Evolutionary conservation across 1,140 invertebrate genomes (phyloP).

Genomic region (Drosophila takahashii): DNA sequence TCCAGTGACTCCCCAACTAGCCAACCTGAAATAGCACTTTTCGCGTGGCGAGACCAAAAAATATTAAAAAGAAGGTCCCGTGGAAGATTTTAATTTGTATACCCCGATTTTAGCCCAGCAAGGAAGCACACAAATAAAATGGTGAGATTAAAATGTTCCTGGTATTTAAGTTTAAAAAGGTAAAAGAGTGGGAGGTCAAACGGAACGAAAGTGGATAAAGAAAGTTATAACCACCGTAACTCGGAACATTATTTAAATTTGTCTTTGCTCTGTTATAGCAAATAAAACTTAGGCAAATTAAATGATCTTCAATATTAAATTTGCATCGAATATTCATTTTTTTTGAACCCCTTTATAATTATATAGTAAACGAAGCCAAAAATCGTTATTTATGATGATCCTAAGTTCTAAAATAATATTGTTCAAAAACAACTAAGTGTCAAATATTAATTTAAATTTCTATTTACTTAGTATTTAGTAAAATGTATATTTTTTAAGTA

Average conservation of each 20-base stretch:
- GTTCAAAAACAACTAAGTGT: no score
- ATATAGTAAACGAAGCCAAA: no score
- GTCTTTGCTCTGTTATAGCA: background rate
- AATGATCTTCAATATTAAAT: no score
- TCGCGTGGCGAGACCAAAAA: slow-evolving; percentile 39
- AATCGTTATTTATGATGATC: no score
- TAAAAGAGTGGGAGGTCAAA: background rate
- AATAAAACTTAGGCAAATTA: background rate
- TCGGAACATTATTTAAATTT: background rate
- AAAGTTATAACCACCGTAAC: background rate
- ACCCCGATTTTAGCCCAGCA: slow-evolving; percentile 25
- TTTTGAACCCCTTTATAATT: no score
- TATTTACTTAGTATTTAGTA: background rate
- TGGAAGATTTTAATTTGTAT: slow-evolving; percentile 44
- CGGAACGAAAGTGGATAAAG: background rate
- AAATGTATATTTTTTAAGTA: background rate
- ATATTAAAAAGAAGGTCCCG: slow-evolving; percentile 6
- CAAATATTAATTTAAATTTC: background rate
- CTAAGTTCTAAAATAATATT: no score
- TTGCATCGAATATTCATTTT: no score
- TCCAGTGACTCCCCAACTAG: slow-evolving; percentile 35
- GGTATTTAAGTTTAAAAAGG: background rate
- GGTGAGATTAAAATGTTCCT: slow-evolving; percentile 21
- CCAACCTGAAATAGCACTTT: slow-evolving; percentile 31
- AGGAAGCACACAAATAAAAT: slow-evolving; percentile 23